Conservation (phyloP, 2,797 vertebrate species). For the Meda fulgida region DNA sequence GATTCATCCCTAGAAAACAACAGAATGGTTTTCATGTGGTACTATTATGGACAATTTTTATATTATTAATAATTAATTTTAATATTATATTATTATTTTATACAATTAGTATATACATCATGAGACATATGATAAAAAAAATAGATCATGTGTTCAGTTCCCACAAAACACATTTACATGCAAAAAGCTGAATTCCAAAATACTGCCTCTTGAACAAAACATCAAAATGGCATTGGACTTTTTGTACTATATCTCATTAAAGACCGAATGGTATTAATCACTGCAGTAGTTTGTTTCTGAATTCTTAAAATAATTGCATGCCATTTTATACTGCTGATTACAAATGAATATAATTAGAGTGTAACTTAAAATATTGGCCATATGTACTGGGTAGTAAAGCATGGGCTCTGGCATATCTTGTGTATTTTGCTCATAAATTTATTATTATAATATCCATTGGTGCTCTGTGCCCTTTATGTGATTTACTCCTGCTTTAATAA, state of each 20-base stretch:
- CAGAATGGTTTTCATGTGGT: background rate
- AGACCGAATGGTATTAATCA: background rate
- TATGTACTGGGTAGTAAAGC: background rate
- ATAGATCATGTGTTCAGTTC: too few relatives aligned
- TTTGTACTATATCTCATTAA: background rate
- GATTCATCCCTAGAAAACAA: background rate
- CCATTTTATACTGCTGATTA: conserved; percentile 2
- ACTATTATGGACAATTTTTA: background rate
- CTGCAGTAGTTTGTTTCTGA: background rate
- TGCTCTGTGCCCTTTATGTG: conserved; percentile 56
- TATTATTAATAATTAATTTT: too few relatives aligned
- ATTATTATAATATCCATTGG: conserved; percentile 25
- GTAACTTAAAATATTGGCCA: background rate
- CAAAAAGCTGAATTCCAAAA: background rate
- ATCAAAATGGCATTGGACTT: background rate
- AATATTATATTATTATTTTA: too few relatives aligned
- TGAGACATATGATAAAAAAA: background rate
- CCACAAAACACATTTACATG: background rate
- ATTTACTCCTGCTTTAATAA: conserved; percentile 70
- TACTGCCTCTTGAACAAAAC: background rate
- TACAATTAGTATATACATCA: too few relatives aligned
- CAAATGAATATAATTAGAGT: conserved; percentile 4
- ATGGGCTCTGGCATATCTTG: conserved; percentile 3
- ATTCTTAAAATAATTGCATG: background rate
- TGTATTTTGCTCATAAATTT: conserved; percentile 26